Evolutionary conservation across 2,888 invertebrate genomes (phyloP).

Genomic region (Coecobrya sp.): DNA sequence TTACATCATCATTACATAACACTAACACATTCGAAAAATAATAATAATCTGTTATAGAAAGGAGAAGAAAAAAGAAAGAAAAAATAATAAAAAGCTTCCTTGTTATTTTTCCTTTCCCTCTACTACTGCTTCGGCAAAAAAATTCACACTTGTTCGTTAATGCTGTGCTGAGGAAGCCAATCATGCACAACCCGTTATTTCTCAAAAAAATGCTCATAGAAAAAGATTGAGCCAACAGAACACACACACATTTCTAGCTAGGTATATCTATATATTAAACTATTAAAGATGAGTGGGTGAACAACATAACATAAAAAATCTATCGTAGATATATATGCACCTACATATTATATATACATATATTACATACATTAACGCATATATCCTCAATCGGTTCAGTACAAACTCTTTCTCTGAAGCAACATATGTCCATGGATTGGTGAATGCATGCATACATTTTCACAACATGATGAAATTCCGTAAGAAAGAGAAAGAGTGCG

Average conservation of each 20-base stretch:
- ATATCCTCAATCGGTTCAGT: background rate
- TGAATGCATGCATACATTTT: slow-evolving; percentile 61
- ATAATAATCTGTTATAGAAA: slow-evolving; percentile 37
- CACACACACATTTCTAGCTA: background rate
- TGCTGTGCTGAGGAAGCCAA: slow-evolving; percentile 70
- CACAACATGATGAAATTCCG: slow-evolving; percentile 57
- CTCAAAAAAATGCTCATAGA: slow-evolving; percentile 17
- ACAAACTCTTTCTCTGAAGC: background rate
- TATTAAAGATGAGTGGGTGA: background rate
- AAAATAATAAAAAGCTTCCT: slow-evolving; percentile 68
- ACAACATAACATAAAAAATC: background rate
- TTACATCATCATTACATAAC: slow-evolving; percentile 20
- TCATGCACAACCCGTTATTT: slow-evolving; percentile 72
- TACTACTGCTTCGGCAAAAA: background rate
- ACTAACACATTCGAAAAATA: slow-evolving; percentile 40
- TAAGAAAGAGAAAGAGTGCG: slow-evolving; percentile 49
- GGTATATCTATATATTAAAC: background rate
- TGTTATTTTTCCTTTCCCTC: slow-evolving; percentile 58
- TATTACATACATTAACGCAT: no score
- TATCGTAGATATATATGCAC: background rate
- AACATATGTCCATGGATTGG: slow-evolving; percentile 43
- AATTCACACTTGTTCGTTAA: slow-evolving; percentile 68
- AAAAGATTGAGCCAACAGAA: slow-evolving; percentile 26
- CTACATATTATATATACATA: no score
- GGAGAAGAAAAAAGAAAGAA: slow-evolving; percentile 3